phyloP scores from a whole-genome alignment of 37 sponge, comb jelly and placozoan genomes.

The Cliona cf. orientalis region DNA sequence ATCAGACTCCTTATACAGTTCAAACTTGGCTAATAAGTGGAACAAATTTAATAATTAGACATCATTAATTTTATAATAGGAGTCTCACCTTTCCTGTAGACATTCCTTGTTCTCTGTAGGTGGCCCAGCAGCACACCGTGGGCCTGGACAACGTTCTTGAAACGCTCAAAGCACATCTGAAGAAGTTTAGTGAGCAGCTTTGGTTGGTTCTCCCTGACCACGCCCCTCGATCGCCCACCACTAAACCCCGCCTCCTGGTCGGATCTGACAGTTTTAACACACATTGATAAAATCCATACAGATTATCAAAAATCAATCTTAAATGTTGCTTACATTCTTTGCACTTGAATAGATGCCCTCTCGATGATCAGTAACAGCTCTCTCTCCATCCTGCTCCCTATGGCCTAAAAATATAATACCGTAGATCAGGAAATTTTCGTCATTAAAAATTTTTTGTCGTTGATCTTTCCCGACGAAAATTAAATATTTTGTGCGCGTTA shows the following conservation, averaged over 20 bases:
- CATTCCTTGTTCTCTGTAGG: slow-evolving; percentile 39
- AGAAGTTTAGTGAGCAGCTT: slow-evolving; percentile 78
- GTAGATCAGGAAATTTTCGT: no score
- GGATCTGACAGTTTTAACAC: slow-evolving; percentile 14
- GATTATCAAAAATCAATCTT: background rate
- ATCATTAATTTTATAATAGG: no score
- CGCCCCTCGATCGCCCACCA: background rate
- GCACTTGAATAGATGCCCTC: slow-evolving; percentile 49
- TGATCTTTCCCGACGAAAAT: no score
- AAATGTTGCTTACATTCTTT: slow-evolving; percentile 10
- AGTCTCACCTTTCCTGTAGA: slow-evolving; percentile 44
- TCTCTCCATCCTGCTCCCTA: slow-evolving; percentile 48
- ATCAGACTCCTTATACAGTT: slow-evolving; percentile 65
- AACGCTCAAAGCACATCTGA: slow-evolving; percentile 80
- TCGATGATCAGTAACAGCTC: slow-evolving; percentile 70
- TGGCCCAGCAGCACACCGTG: slow-evolving; percentile 73
- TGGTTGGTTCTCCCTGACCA: slow-evolving; percentile 57
- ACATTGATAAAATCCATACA: background rate
- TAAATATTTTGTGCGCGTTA: no score
- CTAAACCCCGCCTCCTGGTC: slow-evolving; percentile 27
- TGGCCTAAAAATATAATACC: slow-evolving; percentile 17
- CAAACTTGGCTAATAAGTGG: slow-evolving; percentile 15
- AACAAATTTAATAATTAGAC: no score
- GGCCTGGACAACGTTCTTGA: slow-evolving; percentile 82
- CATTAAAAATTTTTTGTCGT: no score